Base-by-base conservation (phyloP, 2,113 vertebrate genomes). In the Pachyramphus minor region DNA sequence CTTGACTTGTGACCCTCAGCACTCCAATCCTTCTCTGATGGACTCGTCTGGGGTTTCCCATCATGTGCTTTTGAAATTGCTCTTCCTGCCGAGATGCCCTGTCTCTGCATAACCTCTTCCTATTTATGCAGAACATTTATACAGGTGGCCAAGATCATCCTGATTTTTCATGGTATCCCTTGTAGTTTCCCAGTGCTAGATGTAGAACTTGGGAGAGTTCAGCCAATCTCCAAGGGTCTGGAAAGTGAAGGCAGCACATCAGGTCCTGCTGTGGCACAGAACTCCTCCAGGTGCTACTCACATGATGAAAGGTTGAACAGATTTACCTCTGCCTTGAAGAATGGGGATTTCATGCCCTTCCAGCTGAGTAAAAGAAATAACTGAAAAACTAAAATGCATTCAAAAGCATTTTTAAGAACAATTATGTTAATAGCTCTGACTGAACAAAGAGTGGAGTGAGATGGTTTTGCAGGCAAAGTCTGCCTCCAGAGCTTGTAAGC, bases 191-290 rank as follows among this genome's bases (percentile, higher is more conserved):
- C 22, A 80, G 60, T 9, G 12, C 35, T 50, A n/a, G 37, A 22
- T 28, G 49, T 6, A 79, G 76, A 33, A 76, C 13, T 30, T 88
- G 14, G 42, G 58, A 73, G 47, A 76, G 58, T 23, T 23, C 6
- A 1, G 30, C 13, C 52, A 63, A 6, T 5, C 53, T 63, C 66
- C 39, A 66, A n/a, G 27, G 41, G 9, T 52, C 31, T 75, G 66
- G 55, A 84, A 44, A 55, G 33, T 0, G 2, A 41, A 53, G 9
- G 6, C 45, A 71, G 45, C 6, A 11, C 77, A 42, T 0, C 2
- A 2, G 28, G 25, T 42, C 56, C 42, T 67, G 47, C 74, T 52
- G 19, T 5, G 22, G 31, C 59, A 44, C 45, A 75, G 58, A 19
- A 6, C 18, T 68, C 16, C 49, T 67, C 22, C 55, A 78, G 75